Evolutionary conservation across 2,888 invertebrate genomes (phyloP).

Genomic region (Erannis defoliaria): DNA sequence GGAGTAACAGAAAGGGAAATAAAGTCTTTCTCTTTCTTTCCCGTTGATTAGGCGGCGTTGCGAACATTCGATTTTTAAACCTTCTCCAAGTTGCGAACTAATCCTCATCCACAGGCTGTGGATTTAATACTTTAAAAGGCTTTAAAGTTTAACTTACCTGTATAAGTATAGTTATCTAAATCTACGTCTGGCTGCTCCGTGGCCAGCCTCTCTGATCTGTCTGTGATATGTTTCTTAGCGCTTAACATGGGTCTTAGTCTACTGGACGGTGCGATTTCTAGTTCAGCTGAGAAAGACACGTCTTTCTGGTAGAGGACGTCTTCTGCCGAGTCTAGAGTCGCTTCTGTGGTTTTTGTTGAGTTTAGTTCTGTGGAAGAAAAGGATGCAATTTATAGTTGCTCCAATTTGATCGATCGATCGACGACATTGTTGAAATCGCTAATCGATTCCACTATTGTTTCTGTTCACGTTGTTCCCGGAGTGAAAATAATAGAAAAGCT

Average conservation of each 20-base stretch:
- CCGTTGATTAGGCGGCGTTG: no score
- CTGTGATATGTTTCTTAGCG: conserved; percentile 56
- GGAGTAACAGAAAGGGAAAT: no score
- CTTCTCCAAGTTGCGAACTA: no score
- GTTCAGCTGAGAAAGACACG: conserved; percentile 92
- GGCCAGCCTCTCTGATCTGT: conserved; percentile 65
- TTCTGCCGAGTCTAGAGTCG: conserved; percentile 84
- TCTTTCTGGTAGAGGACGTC: conserved; percentile 93
- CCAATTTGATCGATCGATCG: no score
- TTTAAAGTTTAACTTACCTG: conserved; percentile 51
- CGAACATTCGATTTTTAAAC: no score
- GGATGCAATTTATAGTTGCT: not conserved
- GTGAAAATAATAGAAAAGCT: no score
- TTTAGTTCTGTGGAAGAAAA: conserved; percentile 89
- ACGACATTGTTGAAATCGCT: no score
- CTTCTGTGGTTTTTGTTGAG: conserved; percentile 88
- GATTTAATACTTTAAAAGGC: no score
- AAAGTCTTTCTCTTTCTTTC: no score
- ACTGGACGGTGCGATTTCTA: conserved; percentile 86
- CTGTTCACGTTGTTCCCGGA: no score
- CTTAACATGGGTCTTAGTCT: conserved; percentile 61
- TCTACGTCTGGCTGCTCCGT: conserved; percentile 57
- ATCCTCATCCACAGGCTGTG: no score
- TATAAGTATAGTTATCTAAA: conserved; percentile 67
- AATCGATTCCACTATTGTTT: no score